phyloP scores from a whole-genome alignment of 2,888 invertebrate genomes.

The Melanostoma mellinum region DNA sequence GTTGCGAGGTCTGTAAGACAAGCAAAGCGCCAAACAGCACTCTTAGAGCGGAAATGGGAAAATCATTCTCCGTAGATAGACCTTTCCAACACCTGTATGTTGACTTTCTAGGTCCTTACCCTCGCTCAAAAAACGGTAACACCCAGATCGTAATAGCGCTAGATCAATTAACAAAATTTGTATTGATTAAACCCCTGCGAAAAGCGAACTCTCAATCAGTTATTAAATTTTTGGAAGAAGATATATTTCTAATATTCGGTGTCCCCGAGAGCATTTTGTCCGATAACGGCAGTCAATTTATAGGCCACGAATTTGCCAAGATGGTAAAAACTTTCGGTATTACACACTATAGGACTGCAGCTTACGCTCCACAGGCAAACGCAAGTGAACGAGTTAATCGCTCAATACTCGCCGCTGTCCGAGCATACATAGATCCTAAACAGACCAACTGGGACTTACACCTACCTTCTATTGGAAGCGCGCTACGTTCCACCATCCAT shows the following conservation, averaged over 20 bases:
- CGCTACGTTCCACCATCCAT: no score
- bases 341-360: not conserved
- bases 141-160: not conserved
- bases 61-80: slow-evolving; percentile 1
- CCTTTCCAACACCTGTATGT: slow-evolving; percentile 13
- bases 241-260: slow-evolving; percentile 4
- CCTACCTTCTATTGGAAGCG: no score
- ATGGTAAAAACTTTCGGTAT: not conserved
- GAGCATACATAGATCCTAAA: no score
- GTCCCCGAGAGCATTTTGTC: slow-evolving; percentile 4
- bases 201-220: no score
- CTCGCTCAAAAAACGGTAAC: slow-evolving; percentile 5
- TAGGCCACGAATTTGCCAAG: not conserved
- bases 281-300: slow-evolving; percentile 22
- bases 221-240: not conserved
- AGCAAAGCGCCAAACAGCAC: not conserved
- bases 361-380: not conserved
- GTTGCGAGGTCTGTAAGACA: slow-evolving; percentile 7
- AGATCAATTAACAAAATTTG: slow-evolving; percentile 15
- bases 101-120: slow-evolving; percentile 10
- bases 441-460: no score
- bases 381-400: slow-evolving; percentile 3
- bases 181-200: no score
- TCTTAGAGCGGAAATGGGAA: slow-evolving; percentile 2
- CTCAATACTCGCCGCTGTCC: no score